Conservation (phyloP, 2,888 invertebrate species). For the Unio pictorum region DNA sequence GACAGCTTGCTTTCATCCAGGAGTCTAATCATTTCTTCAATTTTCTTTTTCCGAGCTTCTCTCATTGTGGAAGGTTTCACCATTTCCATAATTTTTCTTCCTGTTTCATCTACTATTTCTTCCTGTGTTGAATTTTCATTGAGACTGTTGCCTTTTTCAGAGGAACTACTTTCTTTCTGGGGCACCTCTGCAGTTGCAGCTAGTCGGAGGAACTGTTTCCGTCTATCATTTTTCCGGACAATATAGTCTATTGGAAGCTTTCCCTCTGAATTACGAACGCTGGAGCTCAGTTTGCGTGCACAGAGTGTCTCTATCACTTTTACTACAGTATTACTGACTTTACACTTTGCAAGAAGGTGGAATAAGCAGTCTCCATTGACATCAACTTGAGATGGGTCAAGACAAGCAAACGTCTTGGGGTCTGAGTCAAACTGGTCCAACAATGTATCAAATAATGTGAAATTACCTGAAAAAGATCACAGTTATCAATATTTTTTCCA, state of each 20-base stretch:
- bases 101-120: slow-evolving; percentile 4
- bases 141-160: background rate
- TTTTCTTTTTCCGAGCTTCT: slow-evolving; percentile 29
- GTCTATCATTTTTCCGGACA: slow-evolving; percentile 42
- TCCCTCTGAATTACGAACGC: slow-evolving; percentile 43
- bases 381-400: slow-evolving; percentile 40
- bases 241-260: slow-evolving; percentile 50
- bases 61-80: slow-evolving; percentile 14
- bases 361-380: slow-evolving; percentile 36
- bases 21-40: slow-evolving; percentile 33
- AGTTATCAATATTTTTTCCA: background rate
- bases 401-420: slow-evolving; percentile 31
- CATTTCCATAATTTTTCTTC: slow-evolving; percentile 9
- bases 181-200: slow-evolving; percentile 9
- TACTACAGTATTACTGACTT: slow-evolving; percentile 31
- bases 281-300: slow-evolving; percentile 37
- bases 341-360: slow-evolving; percentile 39
- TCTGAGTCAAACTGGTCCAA: slow-evolving; percentile 36
- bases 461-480: slow-evolving; percentile 12
- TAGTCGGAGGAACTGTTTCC: slow-evolving; percentile 36
- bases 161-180: background rate
- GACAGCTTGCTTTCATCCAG: slow-evolving; percentile 30
- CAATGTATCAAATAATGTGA: slow-evolving; percentile 44
- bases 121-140: slow-evolving; percentile 15
- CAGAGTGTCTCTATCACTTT: slow-evolving; percentile 50